Base-by-base conservation (phyloP, 2,797 vertebrate genomes). In the Malacoctenus gilli region DNA sequence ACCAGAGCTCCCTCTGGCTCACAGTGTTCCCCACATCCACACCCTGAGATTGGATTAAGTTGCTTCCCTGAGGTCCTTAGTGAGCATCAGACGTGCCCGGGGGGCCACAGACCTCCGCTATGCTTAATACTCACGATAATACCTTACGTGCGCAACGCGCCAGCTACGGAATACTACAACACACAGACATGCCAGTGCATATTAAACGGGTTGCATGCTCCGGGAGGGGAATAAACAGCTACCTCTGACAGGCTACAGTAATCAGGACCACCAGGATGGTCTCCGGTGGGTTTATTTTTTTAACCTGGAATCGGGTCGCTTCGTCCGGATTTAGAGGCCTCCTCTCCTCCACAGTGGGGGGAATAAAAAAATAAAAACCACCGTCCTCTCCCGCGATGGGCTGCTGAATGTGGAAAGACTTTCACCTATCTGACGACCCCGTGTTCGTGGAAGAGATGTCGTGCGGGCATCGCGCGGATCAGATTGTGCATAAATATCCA, bases 31-130 rank as follows among this genome's bases (percentile, higher is more conserved):
- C 32, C 66, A 44, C 35, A 73, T 65, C 53, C 49, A 65, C 72
- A 81, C 59, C 74, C 84, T 83, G 83, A 83, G 78, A 72, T 76
- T 12, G 52, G 55, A 79, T 71, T 59, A 28, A 46, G 19, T 51
- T 57, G 28, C n/a, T 43, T 75, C 42, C 85, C 79, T 72, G 75
- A 84, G 73, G 60, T 76, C 57, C 32, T n/a, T 69, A 67, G 31
- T 46, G 48, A 59, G 42, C n/a, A n/a, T n/a, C n/a, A n/a, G n/a
- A n/a, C n/a, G n/a, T n/a, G n/a, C n/a, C n/a, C n/a, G n/a, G n/a
- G n/a, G n/a, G n/a, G n/a, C 34, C 46, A 41, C 25, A 3, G 25
- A 4, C n/a, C n/a, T 22, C 3, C 62, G 59, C 59, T 43, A 37
- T 8, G 25, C 18, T 22, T 8, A 20, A n/a, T 16, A 21, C 48